Evolutionary conservation across 2,888 invertebrate genomes (phyloP), one percentile per base, ranked within the genome.

Genomic region (Amiota mariae): DNA sequence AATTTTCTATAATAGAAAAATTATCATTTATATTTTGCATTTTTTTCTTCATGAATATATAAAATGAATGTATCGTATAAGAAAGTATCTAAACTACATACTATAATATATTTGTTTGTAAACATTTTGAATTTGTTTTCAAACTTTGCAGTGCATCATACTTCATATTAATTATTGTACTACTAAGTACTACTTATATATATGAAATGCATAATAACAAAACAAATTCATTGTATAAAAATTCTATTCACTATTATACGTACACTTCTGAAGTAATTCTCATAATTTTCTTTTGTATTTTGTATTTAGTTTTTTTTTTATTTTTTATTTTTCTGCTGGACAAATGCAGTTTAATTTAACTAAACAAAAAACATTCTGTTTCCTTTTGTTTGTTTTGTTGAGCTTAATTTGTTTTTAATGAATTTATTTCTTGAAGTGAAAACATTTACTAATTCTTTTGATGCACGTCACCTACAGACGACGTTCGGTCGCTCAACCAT

Each of bases 401-500:
- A 36, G 9, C 15, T 51, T n/a, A 36, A 66, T 9, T 71, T n/a
- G 15, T 59, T 36, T 36, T 74, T 71, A 11, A 49, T 68, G 36
- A 36, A 64, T 48, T 72, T 18, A 56, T 75, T 78, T 75, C 75
- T 64, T 80, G 77, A 75, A 74, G 67, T n/a, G 15, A 72, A 66
- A 20, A 51, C 10, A 13, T 36, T 68, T 73, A 15, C 71, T 59
- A 51, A 70, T 59, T 49, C 54, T 49, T 72, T 20, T 63, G 36
- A 72, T 49, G 71, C 63, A 49, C 11, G 6, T 48, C 11, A 18
- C 20, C n/a, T 13, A 24, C 57, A 90, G 90, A 94, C 95, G 54
- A 94, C 95, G 2, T 96, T 95, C 82, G 96, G 96, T 46, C 93
- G 96, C 82, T 95, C 94, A 85, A 95, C 95, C 1, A 90, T 96